Evolutionary conservation across 2,797 vertebrate genomes (phyloP), one percentile per base, ranked within the genome.

Genomic region (Sebastes wilsoni): DNA sequence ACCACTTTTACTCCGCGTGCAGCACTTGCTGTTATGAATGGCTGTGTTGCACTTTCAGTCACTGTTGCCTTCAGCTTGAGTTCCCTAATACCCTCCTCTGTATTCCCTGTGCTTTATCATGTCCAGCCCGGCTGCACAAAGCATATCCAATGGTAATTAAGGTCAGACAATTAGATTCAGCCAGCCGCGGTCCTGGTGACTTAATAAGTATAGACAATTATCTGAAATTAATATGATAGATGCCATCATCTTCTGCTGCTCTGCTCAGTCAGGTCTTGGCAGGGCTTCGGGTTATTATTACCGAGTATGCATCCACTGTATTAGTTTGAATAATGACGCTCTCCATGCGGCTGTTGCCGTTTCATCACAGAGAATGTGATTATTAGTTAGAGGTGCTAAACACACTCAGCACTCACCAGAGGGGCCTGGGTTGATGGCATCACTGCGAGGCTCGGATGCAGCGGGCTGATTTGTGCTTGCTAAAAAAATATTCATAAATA

Each of bases 171-270:
- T 93, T 89, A 86, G 72, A 88, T 82, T 86, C 74, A 82, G 67
- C 74, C 76, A 46, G 75, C 77, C 27, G 16, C 75, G 3, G 68
- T 87, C 68, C 81, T 77, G 66, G 79, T 86, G 84, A 89, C 87
- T 83, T 90, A 88, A 91, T 88, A 88, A 87, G 72, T 82, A 87
- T 59, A 86, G 87, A 89, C 83, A 91, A 90, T 93, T 89, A 92
- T 90, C 85, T 89, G 88, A 89, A 91, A 90, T 88, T 60, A 88
- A 92, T 87, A 88, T 89, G 89, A 93, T 83, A 75, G 87, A 92
- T 88, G 73, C 55, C 68, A 49, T 87, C 84, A 83, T 93, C 84
- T 88, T 36, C 22, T 46, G 68, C 52, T 49, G 58, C 81, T 82
- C 34, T 42, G 62, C 78, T 88, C 90, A 70, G 75, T 88, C 89